Evolutionary conservation across 1,140 invertebrate species (phyloP), one percentile per base, ranked within the genome.

Genomic region (Choristoneura fumiferana): DNA sequence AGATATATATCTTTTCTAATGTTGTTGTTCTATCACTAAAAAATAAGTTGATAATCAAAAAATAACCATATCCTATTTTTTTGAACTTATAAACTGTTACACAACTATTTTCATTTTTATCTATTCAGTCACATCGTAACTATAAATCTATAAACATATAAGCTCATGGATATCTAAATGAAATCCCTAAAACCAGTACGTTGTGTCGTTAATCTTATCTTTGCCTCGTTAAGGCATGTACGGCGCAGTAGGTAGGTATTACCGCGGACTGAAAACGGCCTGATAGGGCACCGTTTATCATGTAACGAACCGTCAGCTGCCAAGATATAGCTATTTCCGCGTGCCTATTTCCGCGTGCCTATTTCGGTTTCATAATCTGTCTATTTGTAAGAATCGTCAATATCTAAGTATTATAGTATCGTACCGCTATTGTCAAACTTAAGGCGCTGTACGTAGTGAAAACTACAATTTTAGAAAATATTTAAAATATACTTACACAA

Each of bases 131-230:
- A 29, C 22, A 29, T 3, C 22, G 2, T 3, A 29, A 29, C 22
- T 6, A 3, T 29, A 29, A 2, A 29, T 3, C 22, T 29, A 3
- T 3, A 29, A 29, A n/a, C n/a, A n/a, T n/a, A n/a, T 29, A 29
- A 29, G 22, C 22, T 6, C 2, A 29, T 29, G 6, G 22, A 6
- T 29, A 49, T 22, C 0, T 29, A 29, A 13, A 49, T 1, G n/a
- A 22, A 49, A 49, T 49, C 43, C 43, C 17, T 29, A 49, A 49
- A 49, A 6, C 17, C 22, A n/a, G 10, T 22, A 49, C 18, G 2
- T 29, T 29, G n/a, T 49, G 43, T 61, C 71, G 66, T 74, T 73
- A 76, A 76, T 76, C 71, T 77, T 64, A 70, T 71, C 67, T 35
- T 29, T 34, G 8, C n/a, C 54, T 60, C 56, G 14, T 57, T 59